Percentiles rank a stretch among this genome's conserved stretches.
These are phyloP conservation scores for Gryllus bimaculatus DNA, from an alignment of 1,140 invertebrate genomes.

Conservation along the genomic window DNA sequence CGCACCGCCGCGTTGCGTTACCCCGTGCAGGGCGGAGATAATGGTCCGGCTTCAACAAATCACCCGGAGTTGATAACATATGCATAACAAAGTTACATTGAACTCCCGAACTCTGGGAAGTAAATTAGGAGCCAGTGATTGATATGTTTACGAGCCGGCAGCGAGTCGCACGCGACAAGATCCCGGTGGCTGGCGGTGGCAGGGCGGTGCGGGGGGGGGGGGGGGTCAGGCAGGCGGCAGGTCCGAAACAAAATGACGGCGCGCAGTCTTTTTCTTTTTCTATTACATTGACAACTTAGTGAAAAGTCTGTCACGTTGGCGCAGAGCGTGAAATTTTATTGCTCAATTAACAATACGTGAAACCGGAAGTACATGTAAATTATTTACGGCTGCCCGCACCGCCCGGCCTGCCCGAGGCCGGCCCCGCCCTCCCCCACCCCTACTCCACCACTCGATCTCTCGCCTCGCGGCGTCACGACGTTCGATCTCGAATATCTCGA, in stretches of 20 bases:
- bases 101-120: not conserved
- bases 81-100: constrained; percentile 5
- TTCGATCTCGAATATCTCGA: not conserved
- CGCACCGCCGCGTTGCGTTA: too few species aligned
- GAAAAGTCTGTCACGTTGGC: not conserved
- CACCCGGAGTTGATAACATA: not conserved
- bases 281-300: constrained; percentile 5
- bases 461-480: not conserved
- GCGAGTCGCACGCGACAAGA: not conserved
- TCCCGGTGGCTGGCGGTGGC: too few species aligned
- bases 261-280: not conserved
- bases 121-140: not conserved
- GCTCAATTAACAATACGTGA: not conserved
- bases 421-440: not conserved
- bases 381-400: not conserved
- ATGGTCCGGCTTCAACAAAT: not conserved
- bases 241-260: not conserved
- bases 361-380: not conserved
- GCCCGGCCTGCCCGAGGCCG: too few species aligned
- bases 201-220: too few species aligned
- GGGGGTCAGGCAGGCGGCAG: not conserved
- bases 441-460: not conserved
- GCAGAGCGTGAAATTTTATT: not conserved
- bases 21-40: not conserved
- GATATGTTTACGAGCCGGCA: not conserved